Percentiles rank a stretch among this genome's conserved stretches.
These are phyloP conservation scores for Ips nitidus DNA, from an alignment of 1,140 invertebrate genomes.

Conservation along the genomic window DNA sequence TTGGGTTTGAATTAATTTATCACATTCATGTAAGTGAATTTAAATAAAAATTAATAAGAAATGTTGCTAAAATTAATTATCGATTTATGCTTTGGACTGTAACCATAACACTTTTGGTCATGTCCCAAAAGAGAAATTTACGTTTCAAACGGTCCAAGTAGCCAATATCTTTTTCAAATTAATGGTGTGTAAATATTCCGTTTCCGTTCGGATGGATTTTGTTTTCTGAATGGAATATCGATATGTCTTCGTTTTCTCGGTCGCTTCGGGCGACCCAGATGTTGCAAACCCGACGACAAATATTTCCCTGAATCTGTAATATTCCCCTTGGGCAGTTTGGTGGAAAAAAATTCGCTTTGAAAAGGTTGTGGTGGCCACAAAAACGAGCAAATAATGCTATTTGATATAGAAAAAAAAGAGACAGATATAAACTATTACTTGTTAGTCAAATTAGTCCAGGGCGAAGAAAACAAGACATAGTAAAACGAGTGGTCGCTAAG, in stretches of 20 bases:
- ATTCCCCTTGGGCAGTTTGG: neutral
- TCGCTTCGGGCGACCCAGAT: constrained; percentile 3
- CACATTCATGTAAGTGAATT: no score
- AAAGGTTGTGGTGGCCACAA: no score
- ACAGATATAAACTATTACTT: no score
- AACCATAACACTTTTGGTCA: no score
- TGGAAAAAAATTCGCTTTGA: neutral
- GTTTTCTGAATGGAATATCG: constrained; percentile 6
- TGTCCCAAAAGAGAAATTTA: no score
- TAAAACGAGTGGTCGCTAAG: neutral
- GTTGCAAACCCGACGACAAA: constrained; percentile 11
- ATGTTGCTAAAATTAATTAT: no score
- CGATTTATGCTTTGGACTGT: no score
- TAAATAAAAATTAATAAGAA: no score
- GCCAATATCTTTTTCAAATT: neutral
- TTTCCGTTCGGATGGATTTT: constrained; percentile 1
- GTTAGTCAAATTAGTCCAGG: no score
- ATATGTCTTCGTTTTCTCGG: neutral
- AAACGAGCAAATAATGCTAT: no score
- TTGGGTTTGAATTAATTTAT: no score
- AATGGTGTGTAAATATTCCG: constrained; percentile 2
- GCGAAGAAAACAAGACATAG: neutral
- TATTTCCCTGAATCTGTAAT: constrained; percentile 13
- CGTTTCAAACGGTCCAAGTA: neutral
- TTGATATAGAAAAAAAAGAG: no score